Conservation (phyloP, 2,888 invertebrate species). For the Chironomus riparius region DNA sequence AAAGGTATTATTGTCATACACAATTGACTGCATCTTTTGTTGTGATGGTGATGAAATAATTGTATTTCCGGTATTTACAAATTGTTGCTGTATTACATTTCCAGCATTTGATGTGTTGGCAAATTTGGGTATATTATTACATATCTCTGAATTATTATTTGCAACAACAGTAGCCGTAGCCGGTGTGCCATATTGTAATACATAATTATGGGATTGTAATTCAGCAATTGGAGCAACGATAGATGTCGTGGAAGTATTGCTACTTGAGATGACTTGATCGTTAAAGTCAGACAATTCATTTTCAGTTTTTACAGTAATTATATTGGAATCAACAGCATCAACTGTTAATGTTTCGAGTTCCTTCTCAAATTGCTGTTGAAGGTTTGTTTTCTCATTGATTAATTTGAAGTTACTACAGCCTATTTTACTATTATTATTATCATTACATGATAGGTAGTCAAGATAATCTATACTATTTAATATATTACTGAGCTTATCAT, state of each 20-base stretch:
- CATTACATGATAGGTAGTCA: neutral
- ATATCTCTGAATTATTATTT: neutral
- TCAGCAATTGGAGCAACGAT: constrained; percentile 19
- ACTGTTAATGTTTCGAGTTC: neutral
- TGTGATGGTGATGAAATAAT: constrained; percentile 15
- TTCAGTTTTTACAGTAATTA: neutral
- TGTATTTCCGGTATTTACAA: constrained; percentile 13
- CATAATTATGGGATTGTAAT: constrained; percentile 18
- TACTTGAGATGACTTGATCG: neutral
- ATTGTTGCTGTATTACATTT: constrained; percentile 13
- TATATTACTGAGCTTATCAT: neutral
- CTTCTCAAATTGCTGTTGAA: neutral
- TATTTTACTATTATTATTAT: neutral
- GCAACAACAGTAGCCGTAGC: neutral
- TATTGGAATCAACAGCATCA: neutral
- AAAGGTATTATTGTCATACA: constrained; percentile 11
- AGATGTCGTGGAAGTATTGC: neutral
- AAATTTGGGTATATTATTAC: neutral
- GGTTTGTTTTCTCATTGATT: neutral
- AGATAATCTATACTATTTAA: neutral
- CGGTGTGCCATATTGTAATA: constrained; percentile 19
- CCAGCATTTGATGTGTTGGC: neutral
- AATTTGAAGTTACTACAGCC: neutral
- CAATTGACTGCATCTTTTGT: constrained; percentile 9
- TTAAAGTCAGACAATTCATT: neutral